Conservation (phyloP, 1,140 invertebrate species). For the Drosophila auraria region DNA sequence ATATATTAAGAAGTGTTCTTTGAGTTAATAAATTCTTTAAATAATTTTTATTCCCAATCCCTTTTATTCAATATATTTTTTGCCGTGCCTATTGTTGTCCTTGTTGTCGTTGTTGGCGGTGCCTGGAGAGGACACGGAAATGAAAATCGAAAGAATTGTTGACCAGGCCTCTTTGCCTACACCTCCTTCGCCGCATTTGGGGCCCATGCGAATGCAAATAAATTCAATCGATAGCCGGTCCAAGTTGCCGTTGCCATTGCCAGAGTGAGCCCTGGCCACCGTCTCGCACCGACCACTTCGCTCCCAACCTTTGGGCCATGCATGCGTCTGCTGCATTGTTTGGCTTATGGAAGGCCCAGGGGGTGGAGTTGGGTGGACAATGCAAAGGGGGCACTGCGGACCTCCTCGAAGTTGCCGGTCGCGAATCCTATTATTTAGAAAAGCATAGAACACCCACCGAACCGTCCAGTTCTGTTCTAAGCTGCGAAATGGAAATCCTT, state of each 20-base stretch:
- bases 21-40: too few relatives aligned
- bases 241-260: slow-evolving; percentile 29
- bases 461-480: slow-evolving; percentile 37
- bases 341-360: slow-evolving; percentile 17
- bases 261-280: slow-evolving; percentile 21
- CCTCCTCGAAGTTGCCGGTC: slow-evolving; percentile 59
- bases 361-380: background rate
- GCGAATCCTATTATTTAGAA: slow-evolving; percentile 70
- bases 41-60: background rate
- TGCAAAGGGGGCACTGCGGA: slow-evolving; percentile 13
- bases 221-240: slow-evolving; percentile 83
- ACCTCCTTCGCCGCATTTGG: slow-evolving; percentile 27
- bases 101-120: slow-evolving; percentile 45
- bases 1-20: too few relatives aligned
- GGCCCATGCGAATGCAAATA: slow-evolving; percentile 70
- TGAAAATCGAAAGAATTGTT: slow-evolving; percentile 84
- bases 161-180: slow-evolving; percentile 52
- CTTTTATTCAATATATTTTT: background rate
- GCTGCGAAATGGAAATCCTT: slow-evolving; percentile 78
- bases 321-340: slow-evolving; percentile 74
- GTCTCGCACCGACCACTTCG: slow-evolving; percentile 2
- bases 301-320: slow-evolving; percentile 43
- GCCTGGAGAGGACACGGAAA: slow-evolving; percentile 72
- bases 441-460: slow-evolving; percentile 43
- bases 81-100: slow-evolving; percentile 25